Evolutionary conservation across 1,140 invertebrate species (phyloP).

Genomic region (Calliphora vicina): DNA sequence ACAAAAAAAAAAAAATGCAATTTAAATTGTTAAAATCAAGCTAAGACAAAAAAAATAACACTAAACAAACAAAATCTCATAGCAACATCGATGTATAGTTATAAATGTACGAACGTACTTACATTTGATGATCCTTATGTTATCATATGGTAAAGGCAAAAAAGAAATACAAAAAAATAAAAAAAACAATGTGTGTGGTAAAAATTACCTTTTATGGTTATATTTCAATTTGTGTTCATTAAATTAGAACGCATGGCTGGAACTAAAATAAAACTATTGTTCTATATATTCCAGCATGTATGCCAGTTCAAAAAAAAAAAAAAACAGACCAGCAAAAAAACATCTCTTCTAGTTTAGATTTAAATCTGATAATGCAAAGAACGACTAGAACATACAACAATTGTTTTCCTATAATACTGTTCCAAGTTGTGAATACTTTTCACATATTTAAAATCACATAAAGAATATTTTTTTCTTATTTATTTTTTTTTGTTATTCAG

Average conservation of each 20-base stretch:
- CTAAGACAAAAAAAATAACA: not conserved
- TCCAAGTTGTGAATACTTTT: conserved; percentile 18
- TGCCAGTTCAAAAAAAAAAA: not conserved
- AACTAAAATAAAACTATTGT: conserved; percentile 29
- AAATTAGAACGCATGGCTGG: conserved; percentile 34
- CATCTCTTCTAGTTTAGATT: conserved; percentile 23
- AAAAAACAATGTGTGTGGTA: conserved; percentile 15
- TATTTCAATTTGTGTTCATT: conserved; percentile 36
- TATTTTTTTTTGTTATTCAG: not conserved
- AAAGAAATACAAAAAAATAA: not conserved
- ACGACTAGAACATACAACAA: not conserved
- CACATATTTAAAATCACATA: conserved; percentile 30
- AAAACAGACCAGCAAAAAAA: conserved; percentile 8
- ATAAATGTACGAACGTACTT: not conserved
- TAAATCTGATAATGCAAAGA: conserved; percentile 13
- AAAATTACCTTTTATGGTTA: conserved; percentile 33
- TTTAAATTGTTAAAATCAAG: conserved; percentile 5
- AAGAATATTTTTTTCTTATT: not conserved
- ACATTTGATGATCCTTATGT: conserved; percentile 25
- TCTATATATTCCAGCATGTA: not conserved
- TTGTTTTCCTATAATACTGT: not conserved
- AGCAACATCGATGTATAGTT: not conserved
- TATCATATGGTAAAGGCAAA: not conserved
- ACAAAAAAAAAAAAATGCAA: not conserved
- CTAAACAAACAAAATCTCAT: not conserved